A percentile compares a stretch with the other conserved stretches of the same genome.
phyloP scores from a whole-genome alignment of 2,113 vertebrate genomes.

The Odontophorus gujanensis region DNA sequence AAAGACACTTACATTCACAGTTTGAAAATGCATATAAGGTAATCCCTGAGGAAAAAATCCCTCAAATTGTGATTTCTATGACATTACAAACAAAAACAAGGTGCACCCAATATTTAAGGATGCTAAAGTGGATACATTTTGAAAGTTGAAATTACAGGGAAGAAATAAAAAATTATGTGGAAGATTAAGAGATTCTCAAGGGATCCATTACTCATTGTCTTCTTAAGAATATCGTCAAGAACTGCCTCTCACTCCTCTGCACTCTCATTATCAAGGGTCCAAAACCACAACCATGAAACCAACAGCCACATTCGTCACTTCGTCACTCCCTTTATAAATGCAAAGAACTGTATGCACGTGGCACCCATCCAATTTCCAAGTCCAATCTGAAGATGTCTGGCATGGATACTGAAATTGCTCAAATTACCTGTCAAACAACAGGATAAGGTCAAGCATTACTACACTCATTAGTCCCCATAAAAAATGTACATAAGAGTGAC shows the following conservation, averaged over 20 bases:
- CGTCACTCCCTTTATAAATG: background rate
- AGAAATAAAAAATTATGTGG: background rate
- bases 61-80: background rate
- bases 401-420: background rate
- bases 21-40: fast-evolving
- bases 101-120: background rate
- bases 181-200: background rate
- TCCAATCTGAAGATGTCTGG: background rate
- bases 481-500: conserved; percentile 34
- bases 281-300: background rate
- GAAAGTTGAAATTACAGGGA: background rate
- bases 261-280: background rate
- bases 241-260: background rate
- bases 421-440: fast-evolving
- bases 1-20: fast-evolving
- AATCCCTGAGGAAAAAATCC: background rate
- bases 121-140: background rate
- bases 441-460: background rate
- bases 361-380: background rate
- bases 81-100: background rate
- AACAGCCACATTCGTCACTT: background rate
- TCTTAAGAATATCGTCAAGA: background rate
- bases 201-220: background rate
- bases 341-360: fast-evolving
- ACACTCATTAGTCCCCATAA: background rate